phyloP scores from a whole-genome alignment of 2,797 vertebrate species.

The Anguilla obscura region DNA sequence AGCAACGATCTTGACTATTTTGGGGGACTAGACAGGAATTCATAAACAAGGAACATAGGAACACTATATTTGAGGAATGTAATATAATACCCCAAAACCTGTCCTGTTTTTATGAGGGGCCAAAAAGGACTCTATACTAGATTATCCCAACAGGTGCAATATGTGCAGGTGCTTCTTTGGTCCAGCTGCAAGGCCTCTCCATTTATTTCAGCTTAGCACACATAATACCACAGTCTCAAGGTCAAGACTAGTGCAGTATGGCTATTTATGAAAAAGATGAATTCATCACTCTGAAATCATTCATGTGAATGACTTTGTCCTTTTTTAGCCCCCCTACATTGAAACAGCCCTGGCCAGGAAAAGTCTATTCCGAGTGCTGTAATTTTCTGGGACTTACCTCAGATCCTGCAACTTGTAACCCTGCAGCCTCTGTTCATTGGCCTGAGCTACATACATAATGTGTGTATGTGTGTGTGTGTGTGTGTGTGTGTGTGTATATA shows the following conservation, averaged over 20 bases:
- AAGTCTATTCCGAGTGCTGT: not conserved
- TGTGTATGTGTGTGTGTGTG: too few relatives aligned
- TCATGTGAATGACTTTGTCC: not conserved
- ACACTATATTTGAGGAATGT: not conserved
- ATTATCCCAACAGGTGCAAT: not conserved
- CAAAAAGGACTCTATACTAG: not conserved
- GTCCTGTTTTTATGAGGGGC: too few relatives aligned
- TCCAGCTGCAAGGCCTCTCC: not conserved
- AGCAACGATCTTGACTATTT: not conserved
- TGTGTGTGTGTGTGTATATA: too few relatives aligned
- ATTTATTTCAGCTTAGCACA: not conserved
- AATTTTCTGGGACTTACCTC: not conserved
- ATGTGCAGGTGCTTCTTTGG: not conserved
- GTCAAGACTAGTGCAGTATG: not conserved
- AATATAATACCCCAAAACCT: slow-evolving; percentile 2
- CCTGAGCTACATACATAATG: too few relatives aligned
- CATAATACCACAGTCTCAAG: not conserved
- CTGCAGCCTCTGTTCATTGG: not conserved
- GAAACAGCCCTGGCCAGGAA: not conserved
- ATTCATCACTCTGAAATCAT: not conserved
- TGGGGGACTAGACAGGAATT: not conserved
- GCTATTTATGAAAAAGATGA: not conserved
- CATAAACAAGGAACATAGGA: slow-evolving; percentile 3
- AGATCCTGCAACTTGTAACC: not conserved
- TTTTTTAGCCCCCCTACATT: not conserved